Evolutionary conservation across 2,888 invertebrate genomes (phyloP), one percentile per base, ranked within the genome.

Genomic region (Drosophila subquinaria): DNA sequence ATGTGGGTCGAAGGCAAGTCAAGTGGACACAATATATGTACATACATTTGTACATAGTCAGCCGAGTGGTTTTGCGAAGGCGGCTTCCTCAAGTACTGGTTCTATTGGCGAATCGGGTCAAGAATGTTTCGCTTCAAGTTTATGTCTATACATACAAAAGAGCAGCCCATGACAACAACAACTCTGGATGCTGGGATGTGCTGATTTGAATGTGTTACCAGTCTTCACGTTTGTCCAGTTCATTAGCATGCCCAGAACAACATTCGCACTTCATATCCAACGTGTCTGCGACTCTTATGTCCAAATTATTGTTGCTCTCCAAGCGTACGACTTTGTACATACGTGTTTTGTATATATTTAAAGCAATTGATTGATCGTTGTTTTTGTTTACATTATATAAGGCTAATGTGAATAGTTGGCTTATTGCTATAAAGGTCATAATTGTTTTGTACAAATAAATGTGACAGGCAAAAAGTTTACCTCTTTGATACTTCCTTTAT

Each of bases 171-270:
- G 23, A 36, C 27, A 27, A 27, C 55, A 36, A 13, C 43, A 57
- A 48, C 23, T 55, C 63, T 74, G 76, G 71, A 79, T 75, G 69
- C 64, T 75, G 59, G 59, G 15, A 40, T 43, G 35, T 55, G 23
- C 30, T 42, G 23, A 38, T 15, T 35, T 48, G 38, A 56, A 56
- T 57, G 52, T 65, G 57, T 79, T 66, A 51, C 27, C 45, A 42
- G 43, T 76, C 43, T 63, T 45, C 52, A 51, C 55, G 71, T 76
- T 77, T 77, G 77, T 61, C 63, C 72, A 61, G 61, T 71, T 80
- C 81, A 80, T 77, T 77, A 77, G 72, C 77, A 76, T 80, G 61
- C 56, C 59, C 45, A 61, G 52, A 75, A 63, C 55, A 35, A 36
- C 45, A 57, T 36, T 35, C 36, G 36, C 15, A 23, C 57, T 45